Percentiles rank a stretch among this genome's conserved stretches.
Conservation (phyloP, 2,797 vertebrate genomes). For the Gambelia wislizenii region DNA sequence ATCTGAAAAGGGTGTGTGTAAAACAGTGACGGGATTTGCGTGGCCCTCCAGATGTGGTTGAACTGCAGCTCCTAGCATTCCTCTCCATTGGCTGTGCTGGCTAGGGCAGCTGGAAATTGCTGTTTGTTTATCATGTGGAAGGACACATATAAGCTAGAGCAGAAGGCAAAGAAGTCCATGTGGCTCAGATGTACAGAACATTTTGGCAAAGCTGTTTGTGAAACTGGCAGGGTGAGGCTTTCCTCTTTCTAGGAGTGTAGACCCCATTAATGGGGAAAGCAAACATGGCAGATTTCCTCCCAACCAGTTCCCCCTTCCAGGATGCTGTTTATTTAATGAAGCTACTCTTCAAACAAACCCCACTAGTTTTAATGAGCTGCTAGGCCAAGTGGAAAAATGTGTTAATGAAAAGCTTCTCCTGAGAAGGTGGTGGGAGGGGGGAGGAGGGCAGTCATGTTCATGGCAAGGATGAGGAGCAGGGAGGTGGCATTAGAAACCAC, state of each 20-base stretch:
- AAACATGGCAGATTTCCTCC: constrained; percentile 31
- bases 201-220: background rate
- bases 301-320: constrained; percentile 3
- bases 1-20: background rate
- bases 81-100: too few relatives aligned
- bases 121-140: too few relatives aligned
- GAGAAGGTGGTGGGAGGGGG: background rate
- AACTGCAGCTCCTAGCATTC: too few relatives aligned
- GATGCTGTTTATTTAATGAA: constrained; percentile 34
- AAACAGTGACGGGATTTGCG: background rate
- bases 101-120: too few relatives aligned
- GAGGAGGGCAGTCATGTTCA: too few relatives aligned
- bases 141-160: background rate
- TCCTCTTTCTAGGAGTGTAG: background rate
- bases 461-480: background rate
- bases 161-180: background rate
- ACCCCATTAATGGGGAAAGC: constrained; percentile 7
- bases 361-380: constrained; percentile 37
- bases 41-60: too few relatives aligned
- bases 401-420: constrained; percentile 24
- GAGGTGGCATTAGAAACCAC: background rate
- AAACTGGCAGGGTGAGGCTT: background rate
- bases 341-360: constrained; percentile 32
- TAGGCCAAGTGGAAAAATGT: constrained; percentile 40
- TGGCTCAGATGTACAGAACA: background rate